Evolutionary conservation across 2,888 invertebrate species (phyloP).

Genomic region (Volucella inanis): DNA sequence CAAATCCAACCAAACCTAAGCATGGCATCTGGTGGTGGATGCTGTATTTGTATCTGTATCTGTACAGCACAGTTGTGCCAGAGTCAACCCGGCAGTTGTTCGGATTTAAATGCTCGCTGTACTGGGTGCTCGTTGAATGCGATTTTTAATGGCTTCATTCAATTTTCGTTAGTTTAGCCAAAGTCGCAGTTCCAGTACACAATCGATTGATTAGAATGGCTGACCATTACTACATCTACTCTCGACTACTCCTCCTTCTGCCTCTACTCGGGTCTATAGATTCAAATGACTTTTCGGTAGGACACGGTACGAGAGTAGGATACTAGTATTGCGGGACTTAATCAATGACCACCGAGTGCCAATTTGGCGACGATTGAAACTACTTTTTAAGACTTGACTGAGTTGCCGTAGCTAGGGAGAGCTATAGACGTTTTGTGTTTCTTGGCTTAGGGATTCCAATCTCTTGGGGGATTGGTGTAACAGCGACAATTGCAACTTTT

Average conservation of each 20-base stretch:
- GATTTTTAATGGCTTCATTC: conserved; percentile 74
- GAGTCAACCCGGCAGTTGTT: conserved; percentile 43
- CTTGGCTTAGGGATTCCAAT: conserved; percentile 12
- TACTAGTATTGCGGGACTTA: conserved; percentile 32
- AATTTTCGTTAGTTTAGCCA: conserved; percentile 60
- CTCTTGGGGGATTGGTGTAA: conserved; percentile 24
- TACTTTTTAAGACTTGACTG: conserved; percentile 57
- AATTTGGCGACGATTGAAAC: conserved; percentile 66
- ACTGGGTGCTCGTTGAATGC: conserved; percentile 57
- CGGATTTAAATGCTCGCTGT: conserved; percentile 48
- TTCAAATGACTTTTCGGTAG: conserved; percentile 2
- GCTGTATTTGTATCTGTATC: too few species aligned
- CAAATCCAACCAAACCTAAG: conserved; percentile 1
- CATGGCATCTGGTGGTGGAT: conserved; percentile 49
- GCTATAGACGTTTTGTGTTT: conserved; percentile 6
- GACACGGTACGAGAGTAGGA: neutral
- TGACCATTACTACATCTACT: conserved; percentile 33
- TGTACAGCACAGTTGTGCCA: conserved; percentile 4
- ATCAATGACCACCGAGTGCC: conserved; percentile 66
- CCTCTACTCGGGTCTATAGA: conserved; percentile 6
- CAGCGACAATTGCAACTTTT: conserved; percentile 29
- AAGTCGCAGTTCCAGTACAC: conserved; percentile 12
- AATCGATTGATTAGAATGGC: conserved; percentile 72
- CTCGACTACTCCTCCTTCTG: neutral
- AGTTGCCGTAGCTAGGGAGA: conserved; percentile 46